Conservation (phyloP, 1,140 invertebrate genomes). For the Pseudachorutes palmiensis region DNA sequence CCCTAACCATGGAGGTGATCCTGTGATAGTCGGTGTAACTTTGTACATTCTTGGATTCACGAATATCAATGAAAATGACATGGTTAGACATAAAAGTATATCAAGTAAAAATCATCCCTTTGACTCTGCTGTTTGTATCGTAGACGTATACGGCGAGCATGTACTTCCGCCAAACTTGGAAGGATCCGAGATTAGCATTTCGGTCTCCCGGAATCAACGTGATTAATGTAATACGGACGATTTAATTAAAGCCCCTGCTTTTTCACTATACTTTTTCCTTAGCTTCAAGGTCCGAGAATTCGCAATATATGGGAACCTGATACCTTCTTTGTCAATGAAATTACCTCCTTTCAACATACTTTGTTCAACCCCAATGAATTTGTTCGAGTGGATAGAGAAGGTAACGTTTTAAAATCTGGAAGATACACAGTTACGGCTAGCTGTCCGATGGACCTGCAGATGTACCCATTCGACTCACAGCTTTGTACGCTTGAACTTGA, state of each 20-base stretch:
- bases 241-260: no score
- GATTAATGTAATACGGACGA: no score
- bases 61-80: background rate
- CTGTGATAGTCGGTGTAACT: background rate
- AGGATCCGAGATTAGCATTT: slow-evolving; percentile 40
- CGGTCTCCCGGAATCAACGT: slow-evolving; percentile 55
- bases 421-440: slow-evolving; percentile 51
- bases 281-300: slow-evolving; percentile 91
- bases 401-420: background rate
- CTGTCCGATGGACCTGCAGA: slow-evolving; percentile 53
- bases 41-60: background rate
- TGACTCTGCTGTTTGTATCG: background rate
- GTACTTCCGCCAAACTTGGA: background rate
- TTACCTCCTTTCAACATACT: slow-evolving; percentile 89
- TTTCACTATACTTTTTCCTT: no score
- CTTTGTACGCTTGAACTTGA: slow-evolving; percentile 37
- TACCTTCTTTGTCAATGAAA: slow-evolving; percentile 82
- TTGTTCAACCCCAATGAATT: slow-evolving; percentile 89
- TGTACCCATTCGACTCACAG: slow-evolving; percentile 52
- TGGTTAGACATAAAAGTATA: background rate
- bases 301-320: slow-evolving; percentile 97
- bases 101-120: background rate
- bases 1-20: background rate
- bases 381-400: slow-evolving; percentile 75
- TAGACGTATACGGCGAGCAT: slow-evolving; percentile 42